Evolutionary conservation across 1,140 invertebrate genomes (phyloP).

Genomic region (Brachionus rotundiformis): DNA sequence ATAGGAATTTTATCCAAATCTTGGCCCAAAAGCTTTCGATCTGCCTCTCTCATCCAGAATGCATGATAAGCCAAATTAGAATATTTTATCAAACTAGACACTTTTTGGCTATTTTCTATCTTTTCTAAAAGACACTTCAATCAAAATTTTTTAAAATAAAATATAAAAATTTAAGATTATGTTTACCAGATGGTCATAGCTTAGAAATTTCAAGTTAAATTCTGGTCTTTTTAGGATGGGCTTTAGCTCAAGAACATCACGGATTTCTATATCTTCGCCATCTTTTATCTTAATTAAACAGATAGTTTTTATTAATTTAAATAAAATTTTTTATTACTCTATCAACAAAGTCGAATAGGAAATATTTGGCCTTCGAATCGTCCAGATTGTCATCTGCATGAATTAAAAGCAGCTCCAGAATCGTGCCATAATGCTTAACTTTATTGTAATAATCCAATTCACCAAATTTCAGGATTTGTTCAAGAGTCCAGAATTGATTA

Average conservation of each 20-base stretch:
- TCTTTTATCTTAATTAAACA: slow-evolving; percentile 25
- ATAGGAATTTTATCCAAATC: slow-evolving; percentile 20
- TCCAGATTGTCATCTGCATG: slow-evolving; percentile 16
- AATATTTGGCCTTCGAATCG: background rate
- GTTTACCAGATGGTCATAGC: slow-evolving; percentile 28
- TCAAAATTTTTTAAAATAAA: slow-evolving; percentile 4
- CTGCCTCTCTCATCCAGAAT: slow-evolving; percentile 28
- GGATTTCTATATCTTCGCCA: background rate
- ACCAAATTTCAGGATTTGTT: slow-evolving; percentile 34
- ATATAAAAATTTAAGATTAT: no score
- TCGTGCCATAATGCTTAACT: slow-evolving; percentile 13
- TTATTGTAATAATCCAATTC: slow-evolving; percentile 25
- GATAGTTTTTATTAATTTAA: background rate
- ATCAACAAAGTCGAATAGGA: slow-evolving; percentile 15
- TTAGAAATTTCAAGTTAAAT: background rate
- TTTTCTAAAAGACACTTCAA: slow-evolving; percentile 7
- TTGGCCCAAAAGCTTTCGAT: background rate
- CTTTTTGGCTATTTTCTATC: slow-evolving; percentile 10
- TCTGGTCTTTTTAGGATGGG: slow-evolving; percentile 14
- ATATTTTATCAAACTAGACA: background rate
- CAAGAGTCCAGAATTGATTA: slow-evolving; percentile 40
- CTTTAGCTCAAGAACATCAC: background rate
- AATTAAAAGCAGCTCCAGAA: background rate
- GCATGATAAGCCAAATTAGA: slow-evolving; percentile 40
- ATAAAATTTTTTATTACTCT: background rate